A percentile compares a stretch with the other conserved stretches of the same genome.
Evolutionary conservation across 2,797 vertebrate species (phyloP).

Genomic region (Esox masquinongy): DNA sequence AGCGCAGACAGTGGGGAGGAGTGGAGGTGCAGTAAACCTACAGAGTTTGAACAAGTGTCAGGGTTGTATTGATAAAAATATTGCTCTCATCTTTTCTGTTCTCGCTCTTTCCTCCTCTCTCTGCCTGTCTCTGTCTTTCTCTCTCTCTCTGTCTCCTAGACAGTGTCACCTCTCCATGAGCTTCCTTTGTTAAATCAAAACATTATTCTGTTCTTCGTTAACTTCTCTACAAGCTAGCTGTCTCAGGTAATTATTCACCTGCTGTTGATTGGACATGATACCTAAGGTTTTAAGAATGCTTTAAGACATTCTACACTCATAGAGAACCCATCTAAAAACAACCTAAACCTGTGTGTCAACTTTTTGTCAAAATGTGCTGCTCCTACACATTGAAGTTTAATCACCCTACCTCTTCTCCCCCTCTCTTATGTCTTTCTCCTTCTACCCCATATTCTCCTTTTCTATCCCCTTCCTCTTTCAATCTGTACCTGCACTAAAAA

Average conservation of each 20-base stretch:
- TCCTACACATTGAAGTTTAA: not conserved
- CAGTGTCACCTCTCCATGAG: not conserved
- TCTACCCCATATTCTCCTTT: not conserved
- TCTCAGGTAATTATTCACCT: not conserved
- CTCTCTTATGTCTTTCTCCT: constrained; percentile 29
- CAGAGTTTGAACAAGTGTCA: constrained; percentile 37
- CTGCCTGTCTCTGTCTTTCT: not conserved
- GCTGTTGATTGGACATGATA: not conserved
- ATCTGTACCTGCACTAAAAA: constrained; percentile 54
- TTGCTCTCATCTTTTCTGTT: constrained; percentile 35
- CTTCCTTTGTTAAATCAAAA: constrained; percentile 1
- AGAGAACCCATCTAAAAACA: not conserved
- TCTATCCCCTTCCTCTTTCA: not conserved
- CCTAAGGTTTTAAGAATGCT: not conserved
- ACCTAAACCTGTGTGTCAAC: not conserved
- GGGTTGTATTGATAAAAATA: constrained; percentile 60
- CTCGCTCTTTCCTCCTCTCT: constrained; percentile 22
- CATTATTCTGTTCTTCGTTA: not conserved
- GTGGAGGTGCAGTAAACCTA: constrained; percentile 20
- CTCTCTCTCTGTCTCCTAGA: not conserved
- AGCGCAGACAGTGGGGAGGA: constrained; percentile 31
- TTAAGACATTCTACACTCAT: not conserved
- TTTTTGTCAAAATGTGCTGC: not conserved
- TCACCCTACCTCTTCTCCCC: constrained; percentile 30
- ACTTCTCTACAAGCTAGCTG: not conserved